phyloP scores from a whole-genome alignment of 1,140 invertebrate species.

The Hesperophylax magnus region DNA sequence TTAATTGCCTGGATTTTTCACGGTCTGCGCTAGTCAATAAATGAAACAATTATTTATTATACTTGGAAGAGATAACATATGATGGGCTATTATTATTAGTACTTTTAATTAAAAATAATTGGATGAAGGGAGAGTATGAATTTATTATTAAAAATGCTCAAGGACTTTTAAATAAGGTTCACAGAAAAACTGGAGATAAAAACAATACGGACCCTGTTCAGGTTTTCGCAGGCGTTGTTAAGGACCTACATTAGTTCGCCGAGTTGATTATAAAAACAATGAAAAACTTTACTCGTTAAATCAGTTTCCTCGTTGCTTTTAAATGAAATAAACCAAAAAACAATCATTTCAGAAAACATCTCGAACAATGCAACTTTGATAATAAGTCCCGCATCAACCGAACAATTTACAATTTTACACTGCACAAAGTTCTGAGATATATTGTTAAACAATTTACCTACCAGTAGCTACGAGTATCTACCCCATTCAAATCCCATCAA shows the following conservation, averaged over 20 bases:
- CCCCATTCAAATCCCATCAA: constrained; percentile 47
- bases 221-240: neutral
- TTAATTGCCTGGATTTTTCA: too few species aligned
- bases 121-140: too few species aligned
- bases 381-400: constrained; percentile 8
- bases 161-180: too few species aligned
- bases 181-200: too few species aligned
- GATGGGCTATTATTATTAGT: too few species aligned
- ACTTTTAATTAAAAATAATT: too few species aligned
- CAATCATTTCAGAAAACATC: neutral
- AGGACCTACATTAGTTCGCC: constrained; percentile 12
- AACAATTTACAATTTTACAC: constrained; percentile 21
- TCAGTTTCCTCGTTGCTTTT: constrained; percentile 30
- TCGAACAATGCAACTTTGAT: constrained; percentile 25
- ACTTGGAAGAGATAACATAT: too few species aligned
- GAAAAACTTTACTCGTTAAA: constrained; percentile 38
- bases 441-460: constrained; percentile 34
- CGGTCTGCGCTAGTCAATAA: too few species aligned
- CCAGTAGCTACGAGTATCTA: neutral
- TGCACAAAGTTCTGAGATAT: constrained; percentile 12
- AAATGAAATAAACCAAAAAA: constrained; percentile 23
- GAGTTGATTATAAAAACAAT: constrained; percentile 34
- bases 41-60: too few species aligned
- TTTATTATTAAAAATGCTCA: too few species aligned
- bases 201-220: too few species aligned